Evolutionary conservation across 2,888 invertebrate species (phyloP).

Genomic region (Acrobasis repandana): DNA sequence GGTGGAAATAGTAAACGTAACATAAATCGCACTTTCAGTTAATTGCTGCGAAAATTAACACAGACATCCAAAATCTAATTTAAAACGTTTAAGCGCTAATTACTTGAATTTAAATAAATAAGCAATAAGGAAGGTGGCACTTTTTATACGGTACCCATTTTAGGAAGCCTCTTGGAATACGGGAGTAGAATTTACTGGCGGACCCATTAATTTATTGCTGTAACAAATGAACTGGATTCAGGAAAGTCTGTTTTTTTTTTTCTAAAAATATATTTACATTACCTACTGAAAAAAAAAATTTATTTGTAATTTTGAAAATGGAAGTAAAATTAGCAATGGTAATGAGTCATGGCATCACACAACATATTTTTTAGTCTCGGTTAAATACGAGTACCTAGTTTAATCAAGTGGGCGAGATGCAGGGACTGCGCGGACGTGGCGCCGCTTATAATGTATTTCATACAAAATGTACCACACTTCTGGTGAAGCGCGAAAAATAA

Average conservation of each 20-base stretch:
- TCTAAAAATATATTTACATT: slow-evolving; percentile 16
- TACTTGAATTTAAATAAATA: slow-evolving; percentile 59
- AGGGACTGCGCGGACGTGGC: too few relatives aligned
- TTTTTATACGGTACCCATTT: slow-evolving; percentile 38
- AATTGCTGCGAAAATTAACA: slow-evolving; percentile 27
- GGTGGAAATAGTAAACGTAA: not conserved
- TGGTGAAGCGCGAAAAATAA: too few relatives aligned
- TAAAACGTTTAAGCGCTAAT: slow-evolving; percentile 40
- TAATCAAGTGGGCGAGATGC: too few relatives aligned
- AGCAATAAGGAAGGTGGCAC: slow-evolving; percentile 45
- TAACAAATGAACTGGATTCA: slow-evolving; percentile 32
- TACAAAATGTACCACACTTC: too few relatives aligned
- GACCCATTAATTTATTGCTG: slow-evolving; percentile 34
- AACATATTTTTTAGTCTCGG: too few relatives aligned
- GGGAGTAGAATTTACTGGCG: slow-evolving; percentile 28
- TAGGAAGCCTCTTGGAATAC: slow-evolving; percentile 24
- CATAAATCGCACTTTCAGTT: not conserved
- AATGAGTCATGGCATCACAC: too few relatives aligned
- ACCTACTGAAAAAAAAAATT: too few relatives aligned
- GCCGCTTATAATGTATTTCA: too few relatives aligned
- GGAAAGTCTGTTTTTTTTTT: slow-evolving; percentile 27
- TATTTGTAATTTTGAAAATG: too few relatives aligned
- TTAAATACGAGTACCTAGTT: too few relatives aligned
- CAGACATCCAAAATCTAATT: slow-evolving; percentile 8
- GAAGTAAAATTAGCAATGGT: too few relatives aligned